Conservation (phyloP, 2,797 vertebrate genomes). For the Sebastes matsubarae region DNA sequence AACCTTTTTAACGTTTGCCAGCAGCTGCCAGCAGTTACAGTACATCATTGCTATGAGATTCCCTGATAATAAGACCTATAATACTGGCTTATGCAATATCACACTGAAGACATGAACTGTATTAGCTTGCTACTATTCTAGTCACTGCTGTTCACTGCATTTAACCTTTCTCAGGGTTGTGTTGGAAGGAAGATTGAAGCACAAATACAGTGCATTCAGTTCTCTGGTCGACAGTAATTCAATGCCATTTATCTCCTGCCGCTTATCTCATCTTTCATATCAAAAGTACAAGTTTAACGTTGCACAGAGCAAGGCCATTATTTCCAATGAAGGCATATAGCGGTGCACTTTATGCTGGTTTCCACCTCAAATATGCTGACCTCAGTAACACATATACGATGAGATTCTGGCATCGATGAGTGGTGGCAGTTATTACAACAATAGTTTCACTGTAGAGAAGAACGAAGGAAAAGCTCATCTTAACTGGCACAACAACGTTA, state of each 20-base stretch:
- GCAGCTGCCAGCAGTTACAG: constrained; percentile 46
- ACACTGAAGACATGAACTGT: neutral
- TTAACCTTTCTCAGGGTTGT: neutral
- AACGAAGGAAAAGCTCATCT: no score
- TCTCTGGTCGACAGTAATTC: neutral
- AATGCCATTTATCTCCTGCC: neutral
- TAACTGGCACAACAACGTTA: no score
- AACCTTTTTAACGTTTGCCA: constrained; percentile 44
- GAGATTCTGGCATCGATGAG: neutral
- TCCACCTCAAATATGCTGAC: neutral
- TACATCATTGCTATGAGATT: constrained; percentile 18
- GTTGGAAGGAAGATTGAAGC: neutral
- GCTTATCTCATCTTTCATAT: neutral
- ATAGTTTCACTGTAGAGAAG: neutral
- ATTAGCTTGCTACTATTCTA: neutral
- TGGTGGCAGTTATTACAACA: neutral
- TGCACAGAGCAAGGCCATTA: neutral
- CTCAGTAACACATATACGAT: no score
- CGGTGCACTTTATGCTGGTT: neutral
- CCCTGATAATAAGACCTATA: constrained; percentile 9
- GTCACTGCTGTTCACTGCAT: neutral
- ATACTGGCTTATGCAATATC: constrained; percentile 4
- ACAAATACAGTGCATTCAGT: neutral
- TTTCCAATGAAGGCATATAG: neutral
- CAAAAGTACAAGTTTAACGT: neutral